Percentiles rank a stretch among this genome's conserved stretches.
Evolutionary conservation across 2,888 invertebrate genomes (phyloP).

Genomic region (Pseudanteris insignis): DNA sequence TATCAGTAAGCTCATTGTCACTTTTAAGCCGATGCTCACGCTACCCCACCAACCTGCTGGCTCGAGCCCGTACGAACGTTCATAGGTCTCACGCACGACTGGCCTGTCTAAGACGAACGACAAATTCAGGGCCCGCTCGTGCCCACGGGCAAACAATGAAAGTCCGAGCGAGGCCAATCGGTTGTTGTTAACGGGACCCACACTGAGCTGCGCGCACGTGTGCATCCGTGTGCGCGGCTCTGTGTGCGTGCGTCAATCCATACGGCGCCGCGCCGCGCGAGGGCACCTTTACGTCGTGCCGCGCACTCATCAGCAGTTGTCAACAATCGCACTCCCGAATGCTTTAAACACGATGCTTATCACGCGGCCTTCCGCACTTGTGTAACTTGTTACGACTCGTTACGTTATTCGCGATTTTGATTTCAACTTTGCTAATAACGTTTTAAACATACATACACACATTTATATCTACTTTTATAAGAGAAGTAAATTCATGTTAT

Average conservation of each 20-base stretch:
- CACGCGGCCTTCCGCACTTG: too few species aligned
- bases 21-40: too few species aligned
- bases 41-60: too few species aligned
- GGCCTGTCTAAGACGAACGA: neutral
- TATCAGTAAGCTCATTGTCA: too few species aligned
- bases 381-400: too few species aligned
- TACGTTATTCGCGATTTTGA: neutral
- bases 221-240: conserved; percentile 26
- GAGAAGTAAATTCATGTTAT: too few species aligned
- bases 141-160: conserved; percentile 26
- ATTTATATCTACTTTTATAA: too few species aligned
- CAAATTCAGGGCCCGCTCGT: neutral
- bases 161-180: conserved; percentile 33
- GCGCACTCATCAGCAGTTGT: too few species aligned
- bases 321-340: too few species aligned
- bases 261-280: conserved; percentile 13
- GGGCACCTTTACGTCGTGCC: too few species aligned
- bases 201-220: conserved; percentile 30
- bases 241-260: conserved; percentile 18
- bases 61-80: neutral
- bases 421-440: neutral
- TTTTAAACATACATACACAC: neutral
- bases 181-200: conserved; percentile 45
- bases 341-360: too few species aligned
- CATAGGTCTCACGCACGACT: too few species aligned